Conservation (phyloP, 2,888 invertebrate species). For the Plemyria rubiginata region DNA sequence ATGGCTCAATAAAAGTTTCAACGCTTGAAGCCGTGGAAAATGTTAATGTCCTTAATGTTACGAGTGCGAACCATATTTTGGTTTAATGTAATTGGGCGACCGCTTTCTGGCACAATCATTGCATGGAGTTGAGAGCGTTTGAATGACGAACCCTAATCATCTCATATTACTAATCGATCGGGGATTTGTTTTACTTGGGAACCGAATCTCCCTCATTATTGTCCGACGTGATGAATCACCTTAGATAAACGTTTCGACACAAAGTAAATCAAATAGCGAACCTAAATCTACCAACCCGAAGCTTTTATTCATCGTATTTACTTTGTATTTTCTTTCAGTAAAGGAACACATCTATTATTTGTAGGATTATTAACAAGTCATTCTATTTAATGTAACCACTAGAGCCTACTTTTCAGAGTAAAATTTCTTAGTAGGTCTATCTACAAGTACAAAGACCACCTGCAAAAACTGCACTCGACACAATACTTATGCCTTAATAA, state of each 20-base stretch:
- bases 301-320: conserved; percentile 66
- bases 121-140: conserved; percentile 26
- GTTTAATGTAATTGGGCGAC: conserved; percentile 22
- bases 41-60: conserved; percentile 38
- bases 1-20: conserved; percentile 43
- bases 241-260: conserved; percentile 73
- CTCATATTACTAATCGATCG: conserved; percentile 78
- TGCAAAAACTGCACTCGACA: too few relatives aligned
- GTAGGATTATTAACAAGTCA: conserved; percentile 52
- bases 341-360: conserved; percentile 42
- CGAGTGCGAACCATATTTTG: conserved; percentile 36
- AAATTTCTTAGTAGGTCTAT: background rate
- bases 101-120: conserved; percentile 20
- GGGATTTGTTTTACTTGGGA: conserved; percentile 74
- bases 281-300: conserved; percentile 54
- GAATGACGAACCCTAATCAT: conserved; percentile 61
- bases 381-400: conserved; percentile 52
- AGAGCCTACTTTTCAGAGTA: background rate
- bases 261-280: conserved; percentile 70
- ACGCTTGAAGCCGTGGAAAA: conserved; percentile 40
- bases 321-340: conserved; percentile 60
- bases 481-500: too few relatives aligned
- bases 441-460: too few relatives aligned
- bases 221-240: conserved; percentile 77
- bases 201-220: conserved; percentile 74